phyloP scores from a whole-genome alignment of 2,888 invertebrate species.

The Nomada hirtipes region DNA sequence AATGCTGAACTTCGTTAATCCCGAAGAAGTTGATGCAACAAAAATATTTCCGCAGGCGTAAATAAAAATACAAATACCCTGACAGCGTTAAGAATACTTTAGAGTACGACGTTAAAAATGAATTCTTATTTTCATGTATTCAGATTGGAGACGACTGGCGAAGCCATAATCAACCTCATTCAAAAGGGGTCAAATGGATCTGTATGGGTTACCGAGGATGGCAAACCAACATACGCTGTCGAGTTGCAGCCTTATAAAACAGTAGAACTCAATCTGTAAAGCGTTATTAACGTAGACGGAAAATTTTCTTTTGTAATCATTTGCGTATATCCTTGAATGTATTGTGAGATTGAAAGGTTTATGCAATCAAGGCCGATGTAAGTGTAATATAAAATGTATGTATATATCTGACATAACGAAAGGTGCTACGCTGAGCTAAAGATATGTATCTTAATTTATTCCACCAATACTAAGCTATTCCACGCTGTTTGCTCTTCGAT shows the following conservation, averaged over 20 bases:
- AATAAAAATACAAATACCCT: background rate
- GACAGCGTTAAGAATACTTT: background rate
- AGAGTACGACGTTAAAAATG: background rate
- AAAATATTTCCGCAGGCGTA: background rate
- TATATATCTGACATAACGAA: no score
- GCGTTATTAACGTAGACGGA: no score
- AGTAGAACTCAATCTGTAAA: background rate
- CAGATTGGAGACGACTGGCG: conserved; percentile 68
- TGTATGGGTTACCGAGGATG: conserved; percentile 70
- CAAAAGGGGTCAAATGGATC: conserved; percentile 73
- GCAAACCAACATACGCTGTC: conserved; percentile 66
- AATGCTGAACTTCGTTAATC: background rate
- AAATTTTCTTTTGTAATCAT: no score
- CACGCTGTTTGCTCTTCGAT: no score
- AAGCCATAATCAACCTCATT: conserved; percentile 68
- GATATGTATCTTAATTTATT: no score
- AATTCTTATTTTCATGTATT: background rate
- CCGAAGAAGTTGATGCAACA: no score
- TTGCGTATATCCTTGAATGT: no score
- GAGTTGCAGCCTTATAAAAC: conserved; percentile 40
- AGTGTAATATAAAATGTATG: no score
- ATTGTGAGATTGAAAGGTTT: no score
- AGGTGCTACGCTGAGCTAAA: no score
- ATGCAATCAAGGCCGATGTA: no score
- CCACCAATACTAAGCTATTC: no score